A percentile compares a stretch with the other conserved stretches of the same genome.
Evolutionary conservation across 2,113 vertebrate species (phyloP).

Genomic region (Cephalopterus ornatus): DNA sequence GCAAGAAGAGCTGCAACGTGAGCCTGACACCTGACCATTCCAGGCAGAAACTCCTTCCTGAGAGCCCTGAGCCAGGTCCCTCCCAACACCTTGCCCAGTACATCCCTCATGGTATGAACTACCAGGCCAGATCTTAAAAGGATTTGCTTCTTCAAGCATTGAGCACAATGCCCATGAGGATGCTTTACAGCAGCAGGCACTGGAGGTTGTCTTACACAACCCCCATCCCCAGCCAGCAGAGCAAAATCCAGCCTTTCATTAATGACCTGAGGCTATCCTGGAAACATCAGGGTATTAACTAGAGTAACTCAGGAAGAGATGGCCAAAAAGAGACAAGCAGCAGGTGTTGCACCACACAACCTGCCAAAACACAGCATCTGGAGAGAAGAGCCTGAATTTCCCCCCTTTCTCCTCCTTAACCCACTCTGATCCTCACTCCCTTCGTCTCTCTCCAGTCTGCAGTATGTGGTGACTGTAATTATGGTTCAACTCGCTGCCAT

Average conservation of each 20-base stretch:
- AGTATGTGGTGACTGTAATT: neutral
- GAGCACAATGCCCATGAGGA: neutral
- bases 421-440: neutral
- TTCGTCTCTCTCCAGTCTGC: neutral
- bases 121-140: neutral
- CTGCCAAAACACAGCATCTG: neutral
- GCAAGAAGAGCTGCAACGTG: neutral
- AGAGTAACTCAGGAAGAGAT: neutral
- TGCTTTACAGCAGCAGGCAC: neutral
- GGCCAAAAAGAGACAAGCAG: neutral
- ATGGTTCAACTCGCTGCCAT: neutral
- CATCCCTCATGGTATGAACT: fast-evolving
- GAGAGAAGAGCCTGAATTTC: neutral
- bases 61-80: neutral
- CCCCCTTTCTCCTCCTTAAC: neutral
- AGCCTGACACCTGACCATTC: neutral
- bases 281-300: neutral
- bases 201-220: neutral
- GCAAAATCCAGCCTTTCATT: neutral
- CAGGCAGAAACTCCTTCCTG: neutral
- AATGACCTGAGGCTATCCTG: neutral
- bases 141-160: neutral
- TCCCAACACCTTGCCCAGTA: neutral
- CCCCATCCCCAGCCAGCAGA: neutral
- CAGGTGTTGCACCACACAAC: neutral